These are phyloP conservation scores for Eufriesea mexicana DNA, from an alignment of 1,140 invertebrate species.

Conservation along the genomic window DNA sequence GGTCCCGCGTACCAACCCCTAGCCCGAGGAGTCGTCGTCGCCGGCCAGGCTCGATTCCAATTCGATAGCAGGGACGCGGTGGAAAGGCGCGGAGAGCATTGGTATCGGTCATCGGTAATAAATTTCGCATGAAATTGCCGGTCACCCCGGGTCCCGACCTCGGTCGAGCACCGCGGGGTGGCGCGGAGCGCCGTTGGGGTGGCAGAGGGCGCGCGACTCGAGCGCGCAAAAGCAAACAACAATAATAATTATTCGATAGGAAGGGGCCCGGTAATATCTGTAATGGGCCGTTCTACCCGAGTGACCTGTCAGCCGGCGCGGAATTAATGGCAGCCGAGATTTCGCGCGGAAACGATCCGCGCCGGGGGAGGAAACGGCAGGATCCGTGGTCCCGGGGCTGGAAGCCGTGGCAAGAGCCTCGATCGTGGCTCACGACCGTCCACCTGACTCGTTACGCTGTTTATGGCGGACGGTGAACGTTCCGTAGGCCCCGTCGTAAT, in stretches of 20 bases:
- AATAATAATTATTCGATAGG: conserved; percentile 81
- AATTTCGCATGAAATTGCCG: conserved; percentile 78
- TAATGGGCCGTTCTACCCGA: conserved; percentile 80
- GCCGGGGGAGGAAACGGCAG: neutral
- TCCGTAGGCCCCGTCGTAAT: conserved; percentile 31
- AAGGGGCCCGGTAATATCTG: conserved; percentile 74
- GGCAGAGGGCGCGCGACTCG: conserved; percentile 34
- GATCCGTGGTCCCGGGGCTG: conserved; percentile 2
- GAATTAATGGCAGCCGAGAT: conserved; percentile 80
- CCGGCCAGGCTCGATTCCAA: conserved; percentile 37
- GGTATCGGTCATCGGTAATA: conserved; percentile 81
- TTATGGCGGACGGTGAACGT: neutral
- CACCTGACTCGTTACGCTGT: conserved; percentile 32
- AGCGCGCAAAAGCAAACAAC: conserved; percentile 79
- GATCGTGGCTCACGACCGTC: conserved; percentile 55
- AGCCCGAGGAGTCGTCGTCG: conserved; percentile 30
- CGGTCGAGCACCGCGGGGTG: conserved; percentile 57
- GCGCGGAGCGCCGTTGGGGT: neutral
- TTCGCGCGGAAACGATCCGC: conserved; percentile 68
- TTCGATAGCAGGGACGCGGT: conserved; percentile 56
- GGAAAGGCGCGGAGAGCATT: neutral
- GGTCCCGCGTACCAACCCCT: conserved; percentile 38
- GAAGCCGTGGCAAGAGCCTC: conserved; percentile 8
- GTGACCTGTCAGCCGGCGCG: conserved; percentile 76
- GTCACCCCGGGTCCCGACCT: conserved; percentile 68